Evolutionary conservation across 2,113 vertebrate genomes (phyloP).

Genomic region (Clarias batrachus): DNA sequence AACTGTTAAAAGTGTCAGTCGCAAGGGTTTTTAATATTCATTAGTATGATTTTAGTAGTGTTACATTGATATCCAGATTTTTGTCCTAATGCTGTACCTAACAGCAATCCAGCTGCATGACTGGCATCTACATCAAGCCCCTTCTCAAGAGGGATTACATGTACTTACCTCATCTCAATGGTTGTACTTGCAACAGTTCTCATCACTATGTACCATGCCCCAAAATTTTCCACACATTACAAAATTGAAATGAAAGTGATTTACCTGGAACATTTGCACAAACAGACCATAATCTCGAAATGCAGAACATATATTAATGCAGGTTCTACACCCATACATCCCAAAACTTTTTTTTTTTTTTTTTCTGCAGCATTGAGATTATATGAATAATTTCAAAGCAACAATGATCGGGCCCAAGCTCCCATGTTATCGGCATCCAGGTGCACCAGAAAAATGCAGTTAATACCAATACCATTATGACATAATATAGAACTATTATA

Average conservation of each 20-base stretch:
- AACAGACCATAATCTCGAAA: background rate
- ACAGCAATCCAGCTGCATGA: background rate
- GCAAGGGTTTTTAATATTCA: background rate
- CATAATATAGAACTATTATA: no score
- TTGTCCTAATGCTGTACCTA: background rate
- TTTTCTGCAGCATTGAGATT: no score
- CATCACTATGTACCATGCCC: background rate
- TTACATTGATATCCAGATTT: background rate
- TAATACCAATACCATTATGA: no score
- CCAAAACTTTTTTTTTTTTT: background rate
- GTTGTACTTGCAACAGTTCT: background rate
- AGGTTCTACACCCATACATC: background rate
- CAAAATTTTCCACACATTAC: background rate
- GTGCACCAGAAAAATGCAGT: no score
- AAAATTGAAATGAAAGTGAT: background rate
- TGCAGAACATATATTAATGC: background rate
- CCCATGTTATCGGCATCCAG: no score
- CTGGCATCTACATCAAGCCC: background rate
- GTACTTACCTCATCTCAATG: background rate
- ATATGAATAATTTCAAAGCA: no score
- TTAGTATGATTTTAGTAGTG: background rate
- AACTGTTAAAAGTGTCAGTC: background rate
- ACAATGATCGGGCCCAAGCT: no score
- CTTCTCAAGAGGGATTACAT: background rate
- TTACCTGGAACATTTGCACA: background rate